Evolutionary conservation across 92 coral and sea anemone genomes (phyloP), one percentile per base, ranked within the genome.

Genomic region (Phymanthus crucifer): DNA sequence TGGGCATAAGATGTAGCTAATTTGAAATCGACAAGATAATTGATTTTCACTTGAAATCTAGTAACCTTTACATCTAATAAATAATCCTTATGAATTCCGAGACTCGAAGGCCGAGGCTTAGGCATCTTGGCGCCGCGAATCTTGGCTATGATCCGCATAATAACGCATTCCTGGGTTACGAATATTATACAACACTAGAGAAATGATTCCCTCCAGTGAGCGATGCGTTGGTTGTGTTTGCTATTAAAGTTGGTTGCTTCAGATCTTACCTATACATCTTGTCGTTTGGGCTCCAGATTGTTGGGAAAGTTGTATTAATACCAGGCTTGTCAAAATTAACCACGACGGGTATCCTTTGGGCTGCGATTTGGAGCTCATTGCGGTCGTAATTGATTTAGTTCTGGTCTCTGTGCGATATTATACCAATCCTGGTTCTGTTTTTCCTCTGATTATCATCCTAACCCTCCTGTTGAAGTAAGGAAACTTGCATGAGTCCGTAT

Each of bases 21-120:
- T n/a, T 24, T 80, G 84, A 72, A 80, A 80, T 71, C 17, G 71
- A 74, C 79, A 46, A 82, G 23, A 32, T 48, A 36, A 73, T 58
- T 73, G 56, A 71, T 73, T 82, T 74, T 71, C 71, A 64, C 58
- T 58, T 82, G 45, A 36, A 82, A 27, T 50, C 61, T 9, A 73
- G 24, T n/a, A 73, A 24, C 70, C 72, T 19, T 27, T 56, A 77
- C 31, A 47, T 29, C 54, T 35, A 40, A 52, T 75, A 75, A 74
- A 69, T 16, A 35, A 21, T 38, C 40, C 56, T 54, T 75, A 43
- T 18, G 79, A 75, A 75, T 75, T 75, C 79, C 79, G 79, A 16
- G 67, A 71, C 50, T 19, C 40, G 1, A 71, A 31, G 36, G 57
- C 48, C 50, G 48, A 40, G 36, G 46, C 75, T 71, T 36, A 56